Evolutionary conservation across 2,888 invertebrate genomes (phyloP).

Genomic region (Folsomia manolachei): DNA sequence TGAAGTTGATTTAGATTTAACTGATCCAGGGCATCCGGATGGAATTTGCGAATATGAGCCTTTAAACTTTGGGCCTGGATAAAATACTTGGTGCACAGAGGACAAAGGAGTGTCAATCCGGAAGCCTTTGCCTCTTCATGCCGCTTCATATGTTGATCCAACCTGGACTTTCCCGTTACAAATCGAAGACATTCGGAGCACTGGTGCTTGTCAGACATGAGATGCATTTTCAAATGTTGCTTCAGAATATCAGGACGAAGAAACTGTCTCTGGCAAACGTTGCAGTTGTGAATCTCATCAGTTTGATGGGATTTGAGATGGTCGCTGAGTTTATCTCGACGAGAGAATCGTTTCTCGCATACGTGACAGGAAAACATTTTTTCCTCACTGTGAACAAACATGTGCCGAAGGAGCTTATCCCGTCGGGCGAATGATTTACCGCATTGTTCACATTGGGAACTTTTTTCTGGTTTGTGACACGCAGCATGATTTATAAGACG

Average conservation of each 20-base stretch:
- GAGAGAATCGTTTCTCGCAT: conserved; percentile 39
- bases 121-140: conserved; percentile 40
- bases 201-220: conserved; percentile 41
- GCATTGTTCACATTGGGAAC: conserved; percentile 41
- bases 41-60: conserved; percentile 44
- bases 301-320: conserved; percentile 41
- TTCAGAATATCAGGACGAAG: conserved; percentile 43
- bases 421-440: conserved; percentile 42
- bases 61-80: conserved; percentile 43
- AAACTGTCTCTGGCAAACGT: conserved; percentile 41
- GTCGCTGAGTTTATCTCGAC: conserved; percentile 42
- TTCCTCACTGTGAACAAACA: conserved; percentile 44
- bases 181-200: conserved; percentile 45
- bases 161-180: conserved; percentile 37
- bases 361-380: conserved; percentile 43
- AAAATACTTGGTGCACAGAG: conserved; percentile 43
- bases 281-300: conserved; percentile 41
- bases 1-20: conserved; percentile 4
- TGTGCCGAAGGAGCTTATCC: conserved; percentile 43
- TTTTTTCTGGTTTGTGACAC: conserved; percentile 27
- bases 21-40: conserved; percentile 30
- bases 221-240: conserved; percentile 43
- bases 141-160: conserved; percentile 42
- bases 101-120: conserved; percentile 37
- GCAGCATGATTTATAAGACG: conserved; percentile 36